Conservation (phyloP, 23 tunicate species). For the Ascidia mentula region DNA sequence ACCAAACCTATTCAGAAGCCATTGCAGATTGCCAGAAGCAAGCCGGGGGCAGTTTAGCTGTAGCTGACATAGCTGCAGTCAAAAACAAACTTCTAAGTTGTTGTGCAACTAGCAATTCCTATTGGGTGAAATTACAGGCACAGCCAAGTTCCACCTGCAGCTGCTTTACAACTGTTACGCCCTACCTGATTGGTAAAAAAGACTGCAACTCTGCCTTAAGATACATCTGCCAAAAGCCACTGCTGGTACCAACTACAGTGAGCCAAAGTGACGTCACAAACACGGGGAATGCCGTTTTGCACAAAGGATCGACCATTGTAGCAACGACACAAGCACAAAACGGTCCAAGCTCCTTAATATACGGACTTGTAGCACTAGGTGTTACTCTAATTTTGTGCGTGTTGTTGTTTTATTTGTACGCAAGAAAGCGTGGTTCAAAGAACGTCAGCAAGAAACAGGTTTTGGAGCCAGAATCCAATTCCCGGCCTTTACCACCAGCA, state of each 20-base stretch:
- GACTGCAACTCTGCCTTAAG: background rate
- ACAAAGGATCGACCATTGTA: too few species aligned
- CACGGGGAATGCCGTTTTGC: too few species aligned
- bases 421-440: background rate
- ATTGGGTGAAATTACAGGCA: background rate
- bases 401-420: background rate
- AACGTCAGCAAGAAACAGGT: background rate
- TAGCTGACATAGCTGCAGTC: background rate
- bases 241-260: background rate
- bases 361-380: background rate
- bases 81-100: background rate
- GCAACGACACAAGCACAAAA: too few species aligned
- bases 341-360: background rate
- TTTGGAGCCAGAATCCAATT: too few species aligned
- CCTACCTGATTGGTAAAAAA: background rate
- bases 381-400: background rate
- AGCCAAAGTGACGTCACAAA: background rate
- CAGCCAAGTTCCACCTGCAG: background rate
- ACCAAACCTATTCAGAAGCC: background rate
- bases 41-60: background rate
- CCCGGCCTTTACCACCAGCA: too few species aligned
- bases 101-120: background rate
- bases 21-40: background rate
- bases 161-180: background rate
- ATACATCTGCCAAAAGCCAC: background rate